These are phyloP conservation scores for Calidris pygmaea DNA, from an alignment of 2,113 vertebrate genomes.

Conservation along the genomic window DNA sequence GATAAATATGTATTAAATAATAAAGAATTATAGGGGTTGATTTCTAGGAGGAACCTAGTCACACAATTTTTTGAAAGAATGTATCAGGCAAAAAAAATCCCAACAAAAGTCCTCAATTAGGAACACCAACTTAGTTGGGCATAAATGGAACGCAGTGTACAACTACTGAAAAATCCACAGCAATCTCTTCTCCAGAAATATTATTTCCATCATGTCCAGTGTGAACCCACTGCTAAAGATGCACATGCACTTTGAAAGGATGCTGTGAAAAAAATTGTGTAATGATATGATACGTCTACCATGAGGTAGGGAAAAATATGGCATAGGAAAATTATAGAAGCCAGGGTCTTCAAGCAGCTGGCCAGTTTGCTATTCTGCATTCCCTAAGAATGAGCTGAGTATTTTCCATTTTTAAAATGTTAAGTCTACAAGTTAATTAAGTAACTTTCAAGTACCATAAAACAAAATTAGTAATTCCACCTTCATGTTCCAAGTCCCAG, in stretches of 20 bases:
- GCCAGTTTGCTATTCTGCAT: neutral
- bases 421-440: constrained; percentile 21
- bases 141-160: neutral
- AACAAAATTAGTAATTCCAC: constrained; percentile 38
- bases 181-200: neutral
- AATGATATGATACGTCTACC: neutral
- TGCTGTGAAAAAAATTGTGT: neutral
- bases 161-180: neutral
- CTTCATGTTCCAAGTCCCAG: neutral
- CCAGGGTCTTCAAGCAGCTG: neutral
- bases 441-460: constrained; percentile 9
- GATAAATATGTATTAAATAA: neutral
- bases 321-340: constrained; percentile 29
- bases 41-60: neutral
- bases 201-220: neutral
- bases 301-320: constrained; percentile 4
- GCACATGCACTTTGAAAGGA: neutral
- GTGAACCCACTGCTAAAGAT: neutral
- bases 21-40: fast-evolving
- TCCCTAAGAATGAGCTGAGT: constrained; percentile 7
- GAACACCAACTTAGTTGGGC: neutral
- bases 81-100: neutral
- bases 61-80: neutral
- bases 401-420: constrained; percentile 41
- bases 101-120: neutral